These are phyloP conservation scores for Mallateleia sp. DNA, from an alignment of 2,888 invertebrate genomes.

Conservation along the genomic window DNA sequence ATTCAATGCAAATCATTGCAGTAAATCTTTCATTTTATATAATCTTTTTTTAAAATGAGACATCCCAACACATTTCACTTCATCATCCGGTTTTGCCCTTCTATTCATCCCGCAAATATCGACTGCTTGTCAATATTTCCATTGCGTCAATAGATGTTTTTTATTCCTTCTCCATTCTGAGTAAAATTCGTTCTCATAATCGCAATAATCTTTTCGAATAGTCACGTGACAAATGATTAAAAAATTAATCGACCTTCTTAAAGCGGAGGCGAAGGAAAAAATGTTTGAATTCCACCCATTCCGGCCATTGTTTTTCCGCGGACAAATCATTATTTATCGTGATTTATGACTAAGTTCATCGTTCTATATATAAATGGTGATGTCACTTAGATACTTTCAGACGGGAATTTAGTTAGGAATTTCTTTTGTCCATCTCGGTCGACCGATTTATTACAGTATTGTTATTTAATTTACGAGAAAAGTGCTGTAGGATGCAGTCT, in stretches of 20 bases:
- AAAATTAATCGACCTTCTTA: slow-evolving; percentile 40
- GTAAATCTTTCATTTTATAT: no score
- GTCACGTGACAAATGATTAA: slow-evolving; percentile 12
- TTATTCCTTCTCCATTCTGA: neutral
- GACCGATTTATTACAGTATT: slow-evolving; percentile 43
- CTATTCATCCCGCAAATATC: slow-evolving; percentile 20
- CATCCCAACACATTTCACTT: slow-evolving; percentile 14
- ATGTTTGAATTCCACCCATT: neutral
- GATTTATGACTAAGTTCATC: slow-evolving; percentile 25
- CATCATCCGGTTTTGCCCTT: neutral
- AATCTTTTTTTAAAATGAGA: neutral
- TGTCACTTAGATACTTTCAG: slow-evolving; percentile 1
- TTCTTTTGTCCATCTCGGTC: slow-evolving; percentile 20
- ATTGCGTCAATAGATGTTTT: slow-evolving; percentile 16
- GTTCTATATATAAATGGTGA: neutral
- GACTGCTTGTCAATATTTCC: slow-evolving; percentile 49
- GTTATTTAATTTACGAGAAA: slow-evolving; percentile 41
- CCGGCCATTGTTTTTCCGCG: slow-evolving; percentile 9
- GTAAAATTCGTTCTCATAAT: slow-evolving; percentile 7
- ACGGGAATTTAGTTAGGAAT: slow-evolving; percentile 27
- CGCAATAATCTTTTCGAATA: neutral
- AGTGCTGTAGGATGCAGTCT: neutral
- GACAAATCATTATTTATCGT: slow-evolving; percentile 31
- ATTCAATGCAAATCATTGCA: no score
- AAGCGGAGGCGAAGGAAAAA: neutral